Conservation (phyloP, 2,888 invertebrate genomes). For the Sminthurides aquaticus region DNA sequence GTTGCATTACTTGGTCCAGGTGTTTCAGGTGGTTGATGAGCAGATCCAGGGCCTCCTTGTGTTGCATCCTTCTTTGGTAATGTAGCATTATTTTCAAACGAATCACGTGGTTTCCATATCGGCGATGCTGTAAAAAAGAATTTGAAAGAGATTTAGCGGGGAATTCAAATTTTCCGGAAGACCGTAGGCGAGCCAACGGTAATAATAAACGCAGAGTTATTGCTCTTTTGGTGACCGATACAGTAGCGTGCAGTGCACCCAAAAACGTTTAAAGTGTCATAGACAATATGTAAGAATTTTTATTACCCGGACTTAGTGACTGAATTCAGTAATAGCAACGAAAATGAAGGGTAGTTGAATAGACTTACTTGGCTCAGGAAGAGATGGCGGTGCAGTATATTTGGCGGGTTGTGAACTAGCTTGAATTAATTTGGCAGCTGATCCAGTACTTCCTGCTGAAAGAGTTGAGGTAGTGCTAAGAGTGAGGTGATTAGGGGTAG, state of each 20-base stretch:
- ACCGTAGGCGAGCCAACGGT: too few species aligned
- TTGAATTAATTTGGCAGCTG: constrained; percentile 48
- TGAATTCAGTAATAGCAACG: too few species aligned
- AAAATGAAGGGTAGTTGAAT: too few species aligned
- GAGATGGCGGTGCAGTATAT: constrained; percentile 37
- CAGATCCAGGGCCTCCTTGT: neutral
- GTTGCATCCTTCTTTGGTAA: neutral
- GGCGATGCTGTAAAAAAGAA: constrained; percentile 78
- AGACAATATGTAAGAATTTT: too few species aligned
- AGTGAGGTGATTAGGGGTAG: constrained; percentile 88
- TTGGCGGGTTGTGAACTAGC: constrained; percentile 48
- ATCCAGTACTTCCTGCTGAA: constrained; percentile 83
- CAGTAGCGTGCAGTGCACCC: too few species aligned
- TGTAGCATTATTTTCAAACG: constrained; percentile 51
- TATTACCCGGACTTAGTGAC: too few species aligned
- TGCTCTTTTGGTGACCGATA: too few species aligned
- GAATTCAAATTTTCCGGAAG: too few species aligned
- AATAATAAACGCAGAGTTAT: too few species aligned
- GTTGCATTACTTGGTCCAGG: constrained; percentile 7
- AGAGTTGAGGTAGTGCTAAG: constrained; percentile 88
- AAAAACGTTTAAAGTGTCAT: too few species aligned
- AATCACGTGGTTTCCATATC: constrained; percentile 95
- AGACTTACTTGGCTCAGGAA: constrained; percentile 43
- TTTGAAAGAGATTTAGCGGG: constrained; percentile 10
- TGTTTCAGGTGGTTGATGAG: neutral